Base-by-base conservation (phyloP, 1,140 invertebrate genomes). In the Drosophila repleta region DNA sequence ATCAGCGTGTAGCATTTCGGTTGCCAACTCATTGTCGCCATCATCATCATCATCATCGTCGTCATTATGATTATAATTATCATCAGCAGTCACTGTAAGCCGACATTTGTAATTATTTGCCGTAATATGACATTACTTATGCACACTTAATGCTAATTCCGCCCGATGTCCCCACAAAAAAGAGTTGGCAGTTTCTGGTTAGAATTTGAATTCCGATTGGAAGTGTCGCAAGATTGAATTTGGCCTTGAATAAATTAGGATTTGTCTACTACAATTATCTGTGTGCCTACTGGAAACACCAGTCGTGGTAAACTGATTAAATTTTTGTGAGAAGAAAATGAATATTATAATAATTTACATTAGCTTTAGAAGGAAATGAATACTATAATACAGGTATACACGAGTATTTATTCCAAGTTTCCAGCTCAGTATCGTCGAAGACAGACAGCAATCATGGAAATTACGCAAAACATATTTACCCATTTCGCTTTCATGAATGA, bases 121-220 rank as follows among this genome's bases (percentile, higher is more conserved):
- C 64, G 20, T 80, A 76, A 84, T 87, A 62, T 62, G 81, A 77
- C 82, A 87, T 81, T 85, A 81, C 85, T 87, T 84, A 87, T 87
- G 68, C 77, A 58, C 74, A 87, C 80, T 84, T 76, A 66, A 80
- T 76, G 73, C 46, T 48, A 53, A 80, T 63, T 65, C 63, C 20
- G 13, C 45, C 65, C 46, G 39, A 32, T 20, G 48, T 65, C 32
- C 43, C 41, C 45, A 20, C 46, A 35, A 26, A 15, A 15, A 92
- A 76, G 68, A 58, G 62, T 71, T 71, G 68, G 52, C 68, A 71
- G 26, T 24, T 46, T 58, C 24, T 35, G 61, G 61, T 29, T 61
- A 18, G 17, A 15, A 17, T 5, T 41, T 41, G 4, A 41, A 41
- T 43, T 17, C 39, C 6, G 18, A 8, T 13, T 11, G 32, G 32